These are phyloP conservation scores for Lithophane ornitopus DNA, from an alignment of 2,888 invertebrate species.

Conservation along the genomic window DNA sequence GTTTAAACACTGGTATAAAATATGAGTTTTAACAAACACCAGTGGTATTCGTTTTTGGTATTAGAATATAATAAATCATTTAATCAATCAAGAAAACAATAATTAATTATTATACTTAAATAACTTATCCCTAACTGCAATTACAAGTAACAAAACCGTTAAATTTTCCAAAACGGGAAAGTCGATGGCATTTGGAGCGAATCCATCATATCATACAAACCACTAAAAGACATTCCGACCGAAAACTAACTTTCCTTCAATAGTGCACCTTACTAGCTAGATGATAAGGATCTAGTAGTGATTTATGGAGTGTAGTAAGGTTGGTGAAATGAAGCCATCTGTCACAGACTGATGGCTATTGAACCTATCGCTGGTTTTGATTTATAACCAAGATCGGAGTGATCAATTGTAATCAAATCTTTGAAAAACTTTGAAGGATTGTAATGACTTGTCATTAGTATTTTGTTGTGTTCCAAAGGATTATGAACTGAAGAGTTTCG, in stretches of 20 bases:
- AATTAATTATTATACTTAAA: background rate
- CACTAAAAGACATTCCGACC: background rate
- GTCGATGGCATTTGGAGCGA: constrained; percentile 46
- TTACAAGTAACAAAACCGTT: constrained; percentile 34
- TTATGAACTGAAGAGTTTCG: background rate
- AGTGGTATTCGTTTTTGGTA: too few species aligned
- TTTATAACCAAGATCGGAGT: constrained; percentile 58
- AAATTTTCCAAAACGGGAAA: constrained; percentile 42
- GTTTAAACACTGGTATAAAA: too few species aligned
- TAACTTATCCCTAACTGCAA: constrained; percentile 28
- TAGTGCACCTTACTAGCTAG: background rate
- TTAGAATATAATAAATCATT: too few species aligned
- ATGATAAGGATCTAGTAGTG: constrained; percentile 1
- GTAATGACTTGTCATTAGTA: constrained; percentile 9
- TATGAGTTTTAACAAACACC: too few species aligned
- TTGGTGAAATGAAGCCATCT: constrained; percentile 52
- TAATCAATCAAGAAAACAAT: constrained; percentile 17
- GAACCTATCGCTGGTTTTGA: constrained; percentile 63
- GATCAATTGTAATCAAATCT: constrained; percentile 57
- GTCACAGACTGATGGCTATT: constrained; percentile 64
- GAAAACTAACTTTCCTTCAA: constrained; percentile 9
- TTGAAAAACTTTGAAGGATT: constrained; percentile 16
- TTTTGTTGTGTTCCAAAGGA: background rate
- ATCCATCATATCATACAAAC: constrained; percentile 54
- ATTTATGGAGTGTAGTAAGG: background rate